Percentiles rank a stretch among this genome's conserved stretches.
Conservation (phyloP, 2,797 vertebrate species). For the Liparis tanakae region DNA sequence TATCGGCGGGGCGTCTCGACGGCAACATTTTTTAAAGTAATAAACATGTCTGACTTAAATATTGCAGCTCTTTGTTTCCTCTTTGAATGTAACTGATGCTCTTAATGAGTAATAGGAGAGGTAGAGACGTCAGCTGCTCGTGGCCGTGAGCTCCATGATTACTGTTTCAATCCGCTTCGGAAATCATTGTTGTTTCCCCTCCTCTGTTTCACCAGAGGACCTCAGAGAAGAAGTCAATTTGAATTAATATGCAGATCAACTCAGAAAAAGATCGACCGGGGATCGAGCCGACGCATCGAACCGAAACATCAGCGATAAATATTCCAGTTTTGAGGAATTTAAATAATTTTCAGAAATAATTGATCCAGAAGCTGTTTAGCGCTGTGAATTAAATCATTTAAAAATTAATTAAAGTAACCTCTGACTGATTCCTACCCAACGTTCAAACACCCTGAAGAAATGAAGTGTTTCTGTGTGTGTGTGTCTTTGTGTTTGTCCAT, state of each 20-base stretch:
- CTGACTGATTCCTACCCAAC: slow-evolving; percentile 13
- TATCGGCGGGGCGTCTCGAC: background rate
- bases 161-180: slow-evolving; percentile 16
- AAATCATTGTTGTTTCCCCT: slow-evolving; percentile 20
- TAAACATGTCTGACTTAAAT: background rate
- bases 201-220: slow-evolving; percentile 16
- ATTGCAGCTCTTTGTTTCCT: background rate
- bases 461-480: slow-evolving; percentile 20
- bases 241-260: slow-evolving; percentile 38
- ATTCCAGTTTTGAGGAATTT: slow-evolving; percentile 36
- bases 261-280: slow-evolving; percentile 5
- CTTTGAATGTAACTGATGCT: background rate
- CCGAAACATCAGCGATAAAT: too few species aligned
- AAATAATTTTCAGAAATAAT: slow-evolving; percentile 25
- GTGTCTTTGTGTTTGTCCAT: background rate
- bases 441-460: background rate
- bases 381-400: slow-evolving; percentile 35
- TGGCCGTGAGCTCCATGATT: slow-evolving; percentile 21
- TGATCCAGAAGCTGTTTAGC: slow-evolving; percentile 25
- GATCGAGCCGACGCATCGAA: too few species aligned
- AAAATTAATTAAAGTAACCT: slow-evolving; percentile 32
- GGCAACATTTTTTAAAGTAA: background rate
- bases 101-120: background rate
- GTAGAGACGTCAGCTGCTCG: slow-evolving; percentile 1
- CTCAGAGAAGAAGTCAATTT: slow-evolving; percentile 33